phyloP scores from a whole-genome alignment of 1,140 invertebrate species.

The Calosoma granatense region DNA sequence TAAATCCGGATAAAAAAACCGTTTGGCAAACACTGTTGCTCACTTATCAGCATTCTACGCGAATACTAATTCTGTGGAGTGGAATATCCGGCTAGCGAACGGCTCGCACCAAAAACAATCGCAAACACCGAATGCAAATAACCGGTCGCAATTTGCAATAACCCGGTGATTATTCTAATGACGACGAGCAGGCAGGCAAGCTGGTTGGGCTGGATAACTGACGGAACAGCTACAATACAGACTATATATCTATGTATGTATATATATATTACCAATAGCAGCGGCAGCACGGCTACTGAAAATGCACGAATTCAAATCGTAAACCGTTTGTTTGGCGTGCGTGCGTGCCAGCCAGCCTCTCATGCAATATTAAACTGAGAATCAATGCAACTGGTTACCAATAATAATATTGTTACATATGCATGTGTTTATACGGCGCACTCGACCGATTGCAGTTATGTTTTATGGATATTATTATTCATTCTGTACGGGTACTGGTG shows the following conservation, averaged over 20 bases:
- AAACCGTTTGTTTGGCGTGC: not conserved
- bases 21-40: not conserved
- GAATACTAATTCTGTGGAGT: not conserved
- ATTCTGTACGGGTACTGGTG: not conserved
- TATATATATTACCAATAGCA: too few relatives aligned
- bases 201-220: too few relatives aligned
- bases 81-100: not conserved
- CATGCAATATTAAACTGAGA: conserved; percentile 7
- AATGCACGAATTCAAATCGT: not conserved
- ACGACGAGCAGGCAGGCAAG: too few relatives aligned
- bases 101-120: not conserved
- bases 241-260: not conserved
- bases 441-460: conserved; percentile 6
- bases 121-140: not conserved
- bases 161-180: not conserved
- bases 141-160: not conserved
- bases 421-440: conserved; percentile 4
- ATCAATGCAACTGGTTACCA: conserved; percentile 7
- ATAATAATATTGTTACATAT: conserved; percentile 9
- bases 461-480: conserved; percentile 7
- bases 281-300: too few relatives aligned
- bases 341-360: not conserved
- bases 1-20: too few relatives aligned
- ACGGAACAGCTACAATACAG: not conserved
- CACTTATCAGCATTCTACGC: not conserved